These are phyloP conservation scores for Pyrocephalus nanus DNA, from an alignment of 2,797 vertebrate species.

Conservation along the genomic window DNA sequence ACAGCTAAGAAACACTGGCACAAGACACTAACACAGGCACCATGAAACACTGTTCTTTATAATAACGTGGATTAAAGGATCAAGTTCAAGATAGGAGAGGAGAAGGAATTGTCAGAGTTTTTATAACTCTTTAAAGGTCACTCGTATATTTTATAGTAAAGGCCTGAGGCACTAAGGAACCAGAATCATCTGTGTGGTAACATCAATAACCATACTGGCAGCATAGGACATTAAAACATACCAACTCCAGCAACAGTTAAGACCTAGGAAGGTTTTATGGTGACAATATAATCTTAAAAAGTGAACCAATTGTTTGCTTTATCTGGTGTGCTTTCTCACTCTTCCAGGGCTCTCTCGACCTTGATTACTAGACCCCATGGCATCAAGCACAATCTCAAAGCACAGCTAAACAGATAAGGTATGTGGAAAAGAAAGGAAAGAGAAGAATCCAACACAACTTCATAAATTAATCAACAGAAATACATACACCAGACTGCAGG, in stretches of 20 bases:
- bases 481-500: slow-evolving; percentile 89
- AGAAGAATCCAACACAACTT: neutral
- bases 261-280: neutral
- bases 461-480: neutral
- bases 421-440: neutral
- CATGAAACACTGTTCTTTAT: neutral
- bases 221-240: neutral
- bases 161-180: neutral
- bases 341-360: neutral
- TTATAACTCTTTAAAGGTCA: neutral
- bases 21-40: neutral
- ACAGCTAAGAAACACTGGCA: neutral
- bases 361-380: neutral
- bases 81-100: neutral
- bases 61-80: neutral
- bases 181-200: neutral
- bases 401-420: neutral
- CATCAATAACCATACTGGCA: neutral
- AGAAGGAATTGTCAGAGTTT: neutral
- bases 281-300: neutral
- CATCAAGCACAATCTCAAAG: neutral
- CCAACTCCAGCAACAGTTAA: neutral
- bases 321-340: neutral
- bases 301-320: neutral
- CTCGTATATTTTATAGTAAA: neutral